phyloP scores from a whole-genome alignment of 2,888 invertebrate species.

The Syrphus vitripennis region DNA sequence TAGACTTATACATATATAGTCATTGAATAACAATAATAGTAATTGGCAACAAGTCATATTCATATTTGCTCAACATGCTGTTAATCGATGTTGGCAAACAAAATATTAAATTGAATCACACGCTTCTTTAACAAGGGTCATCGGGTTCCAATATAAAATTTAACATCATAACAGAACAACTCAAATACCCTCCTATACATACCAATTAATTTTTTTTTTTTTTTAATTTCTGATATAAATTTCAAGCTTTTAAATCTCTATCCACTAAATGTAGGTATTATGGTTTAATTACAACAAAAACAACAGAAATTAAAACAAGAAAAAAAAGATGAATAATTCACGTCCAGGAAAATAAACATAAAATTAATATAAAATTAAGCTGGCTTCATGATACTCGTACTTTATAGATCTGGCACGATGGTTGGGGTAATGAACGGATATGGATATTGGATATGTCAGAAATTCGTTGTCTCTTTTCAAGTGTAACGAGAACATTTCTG shows the following conservation, averaged over 20 bases:
- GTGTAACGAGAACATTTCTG: not conserved
- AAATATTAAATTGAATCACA: slow-evolving; percentile 14
- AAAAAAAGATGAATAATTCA: not conserved
- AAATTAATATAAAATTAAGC: not conserved
- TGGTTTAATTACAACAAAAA: not conserved
- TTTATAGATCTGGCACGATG: not conserved
- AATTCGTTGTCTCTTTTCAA: slow-evolving; percentile 33
- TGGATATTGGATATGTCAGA: not conserved
- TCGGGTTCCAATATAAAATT: not conserved
- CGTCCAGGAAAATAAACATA: not conserved
- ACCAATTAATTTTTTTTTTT: not conserved
- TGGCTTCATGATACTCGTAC: not conserved
- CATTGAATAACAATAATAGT: not conserved
- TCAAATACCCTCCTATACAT: no score
- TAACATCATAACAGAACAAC: not conserved
- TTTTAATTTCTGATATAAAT: not conserved
- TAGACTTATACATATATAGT: not conserved
- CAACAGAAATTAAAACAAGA: not conserved
- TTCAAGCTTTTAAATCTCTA: not conserved
- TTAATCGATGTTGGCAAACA: slow-evolving; percentile 10
- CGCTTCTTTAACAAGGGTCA: slow-evolving; percentile 1
- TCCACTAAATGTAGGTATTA: not conserved
- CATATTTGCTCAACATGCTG: slow-evolving; percentile 2
- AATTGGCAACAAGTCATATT: slow-evolving; percentile 3
- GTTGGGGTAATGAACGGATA: not conserved